Percentiles rank a stretch among this genome's conserved stretches.
phyloP scores from a whole-genome alignment of 2,797 vertebrate species.

The Odontamblyopus lacepedii region DNA sequence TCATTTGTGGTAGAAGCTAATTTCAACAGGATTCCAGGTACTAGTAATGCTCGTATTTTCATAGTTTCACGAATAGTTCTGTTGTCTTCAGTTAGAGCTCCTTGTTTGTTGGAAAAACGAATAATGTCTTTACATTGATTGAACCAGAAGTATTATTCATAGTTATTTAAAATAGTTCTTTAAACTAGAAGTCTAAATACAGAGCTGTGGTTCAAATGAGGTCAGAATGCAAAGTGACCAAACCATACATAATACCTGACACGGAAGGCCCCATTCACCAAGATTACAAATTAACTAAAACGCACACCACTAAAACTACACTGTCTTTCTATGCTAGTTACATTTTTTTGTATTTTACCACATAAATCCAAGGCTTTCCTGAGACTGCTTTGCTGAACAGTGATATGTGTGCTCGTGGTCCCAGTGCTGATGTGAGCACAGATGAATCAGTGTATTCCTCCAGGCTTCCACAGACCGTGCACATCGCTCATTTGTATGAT shows the following conservation, averaged over 20 bases:
- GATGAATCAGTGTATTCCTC: slow-evolving; percentile 66
- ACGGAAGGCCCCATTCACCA: not conserved
- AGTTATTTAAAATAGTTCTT: no score
- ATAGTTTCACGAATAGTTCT: no score
- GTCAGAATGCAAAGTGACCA: not conserved
- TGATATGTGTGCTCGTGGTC: slow-evolving; percentile 17
- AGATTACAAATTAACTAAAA: not conserved
- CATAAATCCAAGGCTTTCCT: not conserved
- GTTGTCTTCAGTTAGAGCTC: no score
- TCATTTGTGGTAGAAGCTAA: no score
- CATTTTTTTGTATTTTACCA: not conserved
- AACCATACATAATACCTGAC: not conserved
- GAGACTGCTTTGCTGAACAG: not conserved
- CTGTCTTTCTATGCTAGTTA: not conserved
- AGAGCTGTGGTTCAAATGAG: not conserved
- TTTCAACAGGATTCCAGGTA: no score
- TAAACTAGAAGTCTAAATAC: not conserved
- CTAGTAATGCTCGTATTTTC: no score
- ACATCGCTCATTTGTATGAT: slow-evolving; percentile 71
- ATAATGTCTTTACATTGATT: no score
- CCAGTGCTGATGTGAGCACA: slow-evolving; percentile 33
- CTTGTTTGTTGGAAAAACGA: no score
- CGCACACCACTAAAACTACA: not conserved
- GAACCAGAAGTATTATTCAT: no score
- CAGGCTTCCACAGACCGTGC: slow-evolving; percentile 59